A percentile compares a stretch with the other conserved stretches of the same genome.
Conservation (phyloP, 1,140 invertebrate species). For the Formica exsecta region DNA sequence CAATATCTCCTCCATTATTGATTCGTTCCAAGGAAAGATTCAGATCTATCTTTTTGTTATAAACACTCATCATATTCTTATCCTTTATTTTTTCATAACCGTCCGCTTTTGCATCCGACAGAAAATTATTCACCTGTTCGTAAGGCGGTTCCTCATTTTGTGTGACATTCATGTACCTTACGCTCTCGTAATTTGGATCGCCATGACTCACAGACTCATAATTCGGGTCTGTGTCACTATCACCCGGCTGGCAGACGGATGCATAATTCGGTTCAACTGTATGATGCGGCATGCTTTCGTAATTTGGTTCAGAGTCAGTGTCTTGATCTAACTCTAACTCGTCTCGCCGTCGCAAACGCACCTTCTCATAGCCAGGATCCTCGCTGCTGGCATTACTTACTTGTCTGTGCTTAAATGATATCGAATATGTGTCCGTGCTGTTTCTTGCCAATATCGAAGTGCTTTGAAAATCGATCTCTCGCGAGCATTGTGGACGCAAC, state of each 20-base stretch:
- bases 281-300: constrained; percentile 90
- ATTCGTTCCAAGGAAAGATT: constrained; percentile 68
- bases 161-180: constrained; percentile 83
- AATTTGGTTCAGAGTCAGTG: constrained; percentile 88
- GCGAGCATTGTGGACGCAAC: constrained; percentile 86
- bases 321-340: constrained; percentile 76
- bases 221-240: constrained; percentile 91
- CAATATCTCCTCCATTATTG: constrained; percentile 76
- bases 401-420: constrained; percentile 83
- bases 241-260: constrained; percentile 88
- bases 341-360: constrained; percentile 77
- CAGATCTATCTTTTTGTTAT: constrained; percentile 81
- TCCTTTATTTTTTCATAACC: constrained; percentile 81
- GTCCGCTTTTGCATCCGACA: constrained; percentile 55
- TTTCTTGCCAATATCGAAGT: not conserved
- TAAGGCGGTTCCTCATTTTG: constrained; percentile 84
- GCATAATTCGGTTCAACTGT: constrained; percentile 85
- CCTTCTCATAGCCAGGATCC: constrained; percentile 84
- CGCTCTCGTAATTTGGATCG: constrained; percentile 87
- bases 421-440: constrained; percentile 71
- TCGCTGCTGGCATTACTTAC: constrained; percentile 84
- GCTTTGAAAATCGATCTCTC: constrained; percentile 71
- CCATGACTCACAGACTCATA: constrained; percentile 89
- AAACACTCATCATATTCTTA: constrained; percentile 66
- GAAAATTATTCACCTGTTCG: constrained; percentile 83